phyloP scores from a whole-genome alignment of 2,888 invertebrate species.

The Tenthredo amoena region DNA sequence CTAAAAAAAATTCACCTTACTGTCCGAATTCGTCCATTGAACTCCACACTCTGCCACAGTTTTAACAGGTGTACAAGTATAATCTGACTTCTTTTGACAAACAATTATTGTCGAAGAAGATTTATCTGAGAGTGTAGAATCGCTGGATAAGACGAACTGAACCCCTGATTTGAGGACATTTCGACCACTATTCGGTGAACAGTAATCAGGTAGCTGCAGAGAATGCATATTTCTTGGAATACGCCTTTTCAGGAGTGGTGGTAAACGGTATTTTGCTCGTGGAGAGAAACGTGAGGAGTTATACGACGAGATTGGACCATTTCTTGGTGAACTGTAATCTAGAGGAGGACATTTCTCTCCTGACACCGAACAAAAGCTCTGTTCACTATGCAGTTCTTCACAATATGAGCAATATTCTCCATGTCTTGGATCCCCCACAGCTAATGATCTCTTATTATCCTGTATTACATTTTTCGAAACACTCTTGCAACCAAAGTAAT shows the following conservation, averaged over 20 bases:
- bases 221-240: background rate
- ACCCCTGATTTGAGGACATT: background rate
- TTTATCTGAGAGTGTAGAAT: background rate
- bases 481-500: background rate
- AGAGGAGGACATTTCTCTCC: background rate
- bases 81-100: conserved; percentile 17
- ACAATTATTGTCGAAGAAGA: conserved; percentile 39
- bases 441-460: background rate
- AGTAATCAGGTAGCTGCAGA: background rate
- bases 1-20: conserved; percentile 16
- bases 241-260: background rate
- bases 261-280: background rate
- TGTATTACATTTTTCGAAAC: background rate
- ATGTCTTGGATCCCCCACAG: background rate
- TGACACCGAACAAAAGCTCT: background rate
- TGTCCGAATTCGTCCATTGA: conserved; percentile 10
- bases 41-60: conserved; percentile 16
- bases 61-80: conserved; percentile 22
- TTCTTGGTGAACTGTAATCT: background rate
- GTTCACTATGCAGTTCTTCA: background rate
- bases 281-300: background rate
- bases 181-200: background rate
- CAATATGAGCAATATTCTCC: background rate
- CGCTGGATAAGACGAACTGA: conserved; percentile 8
- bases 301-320: background rate